Percentiles rank a stretch among this genome's conserved stretches.
phyloP scores from a whole-genome alignment of 2,113 vertebrate species.

The Nannobrachium achirus region DNA sequence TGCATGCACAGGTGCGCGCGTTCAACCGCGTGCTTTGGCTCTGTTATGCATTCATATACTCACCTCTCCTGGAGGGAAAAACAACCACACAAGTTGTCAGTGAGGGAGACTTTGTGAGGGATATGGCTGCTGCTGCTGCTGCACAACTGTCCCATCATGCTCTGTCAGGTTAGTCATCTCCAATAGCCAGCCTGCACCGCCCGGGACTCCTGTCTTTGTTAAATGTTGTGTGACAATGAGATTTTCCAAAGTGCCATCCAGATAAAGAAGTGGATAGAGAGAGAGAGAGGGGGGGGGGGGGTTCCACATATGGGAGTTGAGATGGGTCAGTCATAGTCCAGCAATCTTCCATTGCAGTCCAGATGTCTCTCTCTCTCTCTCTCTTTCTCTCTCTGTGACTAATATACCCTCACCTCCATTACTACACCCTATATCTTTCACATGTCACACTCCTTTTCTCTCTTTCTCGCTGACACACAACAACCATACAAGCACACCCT shows the following conservation, averaged over 20 bases:
- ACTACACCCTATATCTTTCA: constrained; percentile 24
- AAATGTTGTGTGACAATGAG: constrained; percentile 80
- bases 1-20: not conserved
- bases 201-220: constrained; percentile 71
- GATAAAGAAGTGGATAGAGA: constrained; percentile 72
- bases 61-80: not conserved
- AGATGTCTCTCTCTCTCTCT: constrained; percentile 64
- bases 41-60: not conserved
- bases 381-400: constrained; percentile 34
- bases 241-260: constrained; percentile 74
- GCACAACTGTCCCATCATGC: constrained; percentile 25
- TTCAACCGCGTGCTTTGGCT: not conserved
- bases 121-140: constrained; percentile 23
- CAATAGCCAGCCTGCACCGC: constrained; percentile 57
- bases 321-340: constrained; percentile 79
- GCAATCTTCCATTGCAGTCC: constrained; percentile 64
- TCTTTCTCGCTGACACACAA: constrained; percentile 13
- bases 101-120: constrained; percentile 45
- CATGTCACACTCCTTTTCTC: constrained; percentile 33
- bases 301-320: constrained; percentile 47
- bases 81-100: constrained; percentile 18
- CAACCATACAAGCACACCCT: constrained; percentile 39
- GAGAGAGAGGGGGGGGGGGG: not conserved
- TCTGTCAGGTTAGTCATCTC: constrained; percentile 55
- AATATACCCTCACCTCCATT: constrained; percentile 62